phyloP scores from a whole-genome alignment of 2,113 vertebrate genomes.

The Atherinomorus stipes region DNA sequence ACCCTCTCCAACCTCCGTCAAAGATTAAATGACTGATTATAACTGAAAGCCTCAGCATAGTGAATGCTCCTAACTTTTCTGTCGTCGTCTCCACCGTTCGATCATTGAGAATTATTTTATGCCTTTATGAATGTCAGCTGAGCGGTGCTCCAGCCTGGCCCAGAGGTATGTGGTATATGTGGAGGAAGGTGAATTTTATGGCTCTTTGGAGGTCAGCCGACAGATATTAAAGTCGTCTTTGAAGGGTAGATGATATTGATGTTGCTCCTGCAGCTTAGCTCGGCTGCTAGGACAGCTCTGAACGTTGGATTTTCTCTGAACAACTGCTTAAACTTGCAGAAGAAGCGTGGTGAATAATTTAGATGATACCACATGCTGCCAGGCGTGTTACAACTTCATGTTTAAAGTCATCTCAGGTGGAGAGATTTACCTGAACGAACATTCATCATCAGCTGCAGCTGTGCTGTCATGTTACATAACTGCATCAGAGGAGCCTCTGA shows the following conservation, averaged over 20 bases:
- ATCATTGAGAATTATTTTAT: neutral
- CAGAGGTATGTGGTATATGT: neutral
- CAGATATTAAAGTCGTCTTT: constrained; percentile 19
- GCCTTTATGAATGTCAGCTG: constrained; percentile 1
- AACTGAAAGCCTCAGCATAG: neutral
- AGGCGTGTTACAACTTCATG: too few relatives aligned
- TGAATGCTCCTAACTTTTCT: neutral
- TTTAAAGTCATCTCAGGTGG: too few relatives aligned
- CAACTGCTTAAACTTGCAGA: constrained; percentile 53
- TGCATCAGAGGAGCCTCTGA: too few relatives aligned
- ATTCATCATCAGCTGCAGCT: too few relatives aligned
- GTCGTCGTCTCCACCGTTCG: neutral
- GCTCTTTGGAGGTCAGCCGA: constrained; percentile 15
- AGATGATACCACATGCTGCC: too few relatives aligned
- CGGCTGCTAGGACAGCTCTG: neutral
- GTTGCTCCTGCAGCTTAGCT: constrained; percentile 13
- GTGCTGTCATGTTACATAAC: too few relatives aligned
- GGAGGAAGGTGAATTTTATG: constrained; percentile 4
- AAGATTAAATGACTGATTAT: neutral
- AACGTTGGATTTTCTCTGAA: neutral
- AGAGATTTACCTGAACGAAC: too few relatives aligned
- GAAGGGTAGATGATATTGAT: neutral
- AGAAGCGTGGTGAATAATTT: constrained; percentile 10
- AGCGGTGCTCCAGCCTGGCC: neutral
- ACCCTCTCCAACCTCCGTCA: constrained; percentile 9